These are phyloP conservation scores for Brevipalpus yothersi DNA, from an alignment of 1,140 invertebrate species.

Conservation along the genomic window DNA sequence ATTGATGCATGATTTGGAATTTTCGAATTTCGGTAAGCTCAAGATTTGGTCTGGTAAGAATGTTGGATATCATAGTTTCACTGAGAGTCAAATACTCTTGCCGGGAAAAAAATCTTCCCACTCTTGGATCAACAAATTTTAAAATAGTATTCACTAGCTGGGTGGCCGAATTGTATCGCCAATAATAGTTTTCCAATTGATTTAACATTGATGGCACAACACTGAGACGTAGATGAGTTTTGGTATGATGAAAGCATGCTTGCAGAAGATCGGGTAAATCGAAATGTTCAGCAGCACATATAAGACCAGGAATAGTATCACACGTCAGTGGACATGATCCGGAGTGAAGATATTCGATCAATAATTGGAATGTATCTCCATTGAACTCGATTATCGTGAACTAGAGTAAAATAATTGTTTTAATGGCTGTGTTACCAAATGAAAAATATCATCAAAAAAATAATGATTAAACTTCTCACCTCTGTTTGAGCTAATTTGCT, in stretches of 20 bases:
- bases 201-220: slow-evolving; percentile 56
- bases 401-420: slow-evolving; percentile 20
- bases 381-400: slow-evolving; percentile 88
- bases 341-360: slow-evolving; percentile 72
- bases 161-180: slow-evolving; percentile 75
- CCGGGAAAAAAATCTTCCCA: slow-evolving; percentile 47
- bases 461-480: slow-evolving; percentile 24
- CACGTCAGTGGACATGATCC: slow-evolving; percentile 73
- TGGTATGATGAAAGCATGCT: slow-evolving; percentile 81
- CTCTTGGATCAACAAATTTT: slow-evolving; percentile 60
- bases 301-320: slow-evolving; percentile 67
- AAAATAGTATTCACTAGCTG: slow-evolving; percentile 82
- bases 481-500: slow-evolving; percentile 72
- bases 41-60: slow-evolving; percentile 61
- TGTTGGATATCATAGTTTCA: slow-evolving; percentile 83
- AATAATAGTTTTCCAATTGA: slow-evolving; percentile 77
- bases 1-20: slow-evolving; percentile 73
- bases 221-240: slow-evolving; percentile 70
- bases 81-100: slow-evolving; percentile 59
- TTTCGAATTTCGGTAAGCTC: slow-evolving; percentile 59
- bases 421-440: not conserved
- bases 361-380: slow-evolving; percentile 64
- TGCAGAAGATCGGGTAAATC: slow-evolving; percentile 72
- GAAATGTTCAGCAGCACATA: slow-evolving; percentile 80
- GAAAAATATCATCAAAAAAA: not conserved